Evolutionary conservation across 2,888 invertebrate species (phyloP).

Genomic region (Phortica magna): DNA sequence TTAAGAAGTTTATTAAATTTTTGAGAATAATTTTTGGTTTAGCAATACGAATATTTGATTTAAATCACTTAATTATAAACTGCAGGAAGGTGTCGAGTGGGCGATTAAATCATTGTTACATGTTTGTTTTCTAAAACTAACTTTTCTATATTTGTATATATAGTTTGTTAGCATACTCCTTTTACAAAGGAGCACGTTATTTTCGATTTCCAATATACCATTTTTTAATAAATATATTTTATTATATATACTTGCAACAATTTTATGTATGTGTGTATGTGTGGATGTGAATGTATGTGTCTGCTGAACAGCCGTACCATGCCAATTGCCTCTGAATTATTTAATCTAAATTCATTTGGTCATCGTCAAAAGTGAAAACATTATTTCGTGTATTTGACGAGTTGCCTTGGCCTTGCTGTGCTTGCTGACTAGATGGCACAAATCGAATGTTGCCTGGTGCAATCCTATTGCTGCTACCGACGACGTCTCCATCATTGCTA

Average conservation of each 20-base stretch:
- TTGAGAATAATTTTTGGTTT: conserved; percentile 11
- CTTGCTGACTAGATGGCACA: conserved; percentile 45
- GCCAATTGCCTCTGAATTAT: conserved; percentile 38
- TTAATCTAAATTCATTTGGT: conserved; percentile 76
- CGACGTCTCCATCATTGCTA: not conserved
- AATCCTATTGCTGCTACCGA: conserved; percentile 14
- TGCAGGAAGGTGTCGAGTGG: not conserved
- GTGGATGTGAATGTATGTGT: conserved; percentile 25
- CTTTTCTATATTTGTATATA: conserved; percentile 9
- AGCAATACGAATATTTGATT: conserved; percentile 2
- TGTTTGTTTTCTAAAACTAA: conserved; percentile 6
- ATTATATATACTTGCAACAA: conserved; percentile 5
- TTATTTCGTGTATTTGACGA: conserved; percentile 59
- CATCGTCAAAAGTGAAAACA: conserved; percentile 75
- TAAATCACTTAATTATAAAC: not conserved
- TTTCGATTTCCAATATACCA: not conserved
- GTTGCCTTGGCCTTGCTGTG: conserved; percentile 39
- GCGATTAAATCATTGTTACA: conserved; percentile 2
- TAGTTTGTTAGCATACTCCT: not conserved
- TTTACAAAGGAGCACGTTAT: not conserved
- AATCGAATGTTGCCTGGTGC: not conserved
- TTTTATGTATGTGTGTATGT: conserved; percentile 17
- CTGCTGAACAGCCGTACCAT: not conserved
- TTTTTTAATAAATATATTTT: not conserved
- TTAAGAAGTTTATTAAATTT: not conserved